These are phyloP conservation scores for Andrena dorsata DNA, from an alignment of 2,888 invertebrate species.

Conservation along the genomic window DNA sequence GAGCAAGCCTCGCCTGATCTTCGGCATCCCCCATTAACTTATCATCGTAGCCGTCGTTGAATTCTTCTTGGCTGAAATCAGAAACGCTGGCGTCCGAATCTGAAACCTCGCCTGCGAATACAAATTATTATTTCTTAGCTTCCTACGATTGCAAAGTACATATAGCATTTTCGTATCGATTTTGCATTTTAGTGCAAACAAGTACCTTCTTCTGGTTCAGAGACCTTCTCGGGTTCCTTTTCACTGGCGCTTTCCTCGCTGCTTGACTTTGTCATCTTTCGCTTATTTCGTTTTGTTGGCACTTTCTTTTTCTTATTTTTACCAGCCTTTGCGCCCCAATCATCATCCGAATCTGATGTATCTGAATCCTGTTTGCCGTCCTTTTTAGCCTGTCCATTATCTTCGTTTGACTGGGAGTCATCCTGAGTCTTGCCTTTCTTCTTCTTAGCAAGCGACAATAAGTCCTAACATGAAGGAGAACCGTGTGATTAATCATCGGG, in stretches of 20 bases:
- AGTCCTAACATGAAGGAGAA: slow-evolving; percentile 87
- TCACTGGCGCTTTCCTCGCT: slow-evolving; percentile 84
- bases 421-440: slow-evolving; percentile 87
- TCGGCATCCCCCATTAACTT: slow-evolving; percentile 99
- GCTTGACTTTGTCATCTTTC: slow-evolving; percentile 85
- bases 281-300: slow-evolving; percentile 83
- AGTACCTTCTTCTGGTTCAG: slow-evolving; percentile 93
- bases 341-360: slow-evolving; percentile 86
- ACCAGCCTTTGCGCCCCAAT: slow-evolving; percentile 85
- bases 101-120: slow-evolving; percentile 91
- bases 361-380: slow-evolving; percentile 85
- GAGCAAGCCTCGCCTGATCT: slow-evolving; percentile 94
- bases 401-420: slow-evolving; percentile 80
- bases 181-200: background rate
- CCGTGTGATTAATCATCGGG: slow-evolving; percentile 15
- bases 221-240: slow-evolving; percentile 86
- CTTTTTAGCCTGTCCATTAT: slow-evolving; percentile 77
- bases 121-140: slow-evolving; percentile 9
- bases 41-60: slow-evolving; percentile 98
- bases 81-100: slow-evolving; percentile 87
- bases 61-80: slow-evolving; percentile 92
- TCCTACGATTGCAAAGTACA: background rate
- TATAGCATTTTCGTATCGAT: background rate
- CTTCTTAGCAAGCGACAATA: slow-evolving; percentile 93
- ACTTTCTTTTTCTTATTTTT: slow-evolving; percentile 84